Percentiles rank a stretch among this genome's conserved stretches.
Evolutionary conservation across 2,113 vertebrate genomes (phyloP).

Genomic region (Thryonomys swinderianus): DNA sequence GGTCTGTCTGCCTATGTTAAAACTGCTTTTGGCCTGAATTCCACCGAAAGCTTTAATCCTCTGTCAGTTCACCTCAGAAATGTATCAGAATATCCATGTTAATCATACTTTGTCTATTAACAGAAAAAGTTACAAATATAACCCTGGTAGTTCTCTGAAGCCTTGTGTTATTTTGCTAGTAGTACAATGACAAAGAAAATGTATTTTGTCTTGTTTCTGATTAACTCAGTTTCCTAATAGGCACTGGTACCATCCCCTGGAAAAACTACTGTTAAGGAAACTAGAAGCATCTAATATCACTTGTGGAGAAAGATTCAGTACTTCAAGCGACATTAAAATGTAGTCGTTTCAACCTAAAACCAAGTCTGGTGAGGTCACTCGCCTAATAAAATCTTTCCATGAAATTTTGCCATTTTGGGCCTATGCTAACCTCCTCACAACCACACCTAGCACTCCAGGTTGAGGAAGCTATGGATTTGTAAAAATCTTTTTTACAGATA

Average conservation of each 20-base stretch:
- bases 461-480: background rate
- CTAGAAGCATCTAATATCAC: background rate
- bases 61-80: background rate
- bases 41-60: background rate
- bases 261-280: background rate
- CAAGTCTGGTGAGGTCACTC: background rate
- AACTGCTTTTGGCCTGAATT: constrained; percentile 35
- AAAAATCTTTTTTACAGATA: background rate
- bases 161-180: background rate
- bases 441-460: background rate
- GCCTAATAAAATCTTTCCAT: background rate
- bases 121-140: constrained; percentile 22
- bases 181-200: constrained; percentile 25
- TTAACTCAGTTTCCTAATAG: constrained; percentile 4
- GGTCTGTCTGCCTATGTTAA: background rate
- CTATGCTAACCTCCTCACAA: background rate
- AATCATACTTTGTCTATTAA: constrained; percentile 12
- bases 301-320: background rate
- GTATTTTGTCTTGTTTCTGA: background rate
- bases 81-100: background rate
- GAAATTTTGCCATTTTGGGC: background rate
- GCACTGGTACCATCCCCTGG: background rate
- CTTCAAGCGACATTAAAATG: constrained; percentile 2
- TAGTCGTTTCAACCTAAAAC: background rate
- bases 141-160: constrained; percentile 40